These are phyloP conservation scores for Therioaphis trifolii DNA, from an alignment of 2,888 invertebrate species.

Conservation along the genomic window DNA sequence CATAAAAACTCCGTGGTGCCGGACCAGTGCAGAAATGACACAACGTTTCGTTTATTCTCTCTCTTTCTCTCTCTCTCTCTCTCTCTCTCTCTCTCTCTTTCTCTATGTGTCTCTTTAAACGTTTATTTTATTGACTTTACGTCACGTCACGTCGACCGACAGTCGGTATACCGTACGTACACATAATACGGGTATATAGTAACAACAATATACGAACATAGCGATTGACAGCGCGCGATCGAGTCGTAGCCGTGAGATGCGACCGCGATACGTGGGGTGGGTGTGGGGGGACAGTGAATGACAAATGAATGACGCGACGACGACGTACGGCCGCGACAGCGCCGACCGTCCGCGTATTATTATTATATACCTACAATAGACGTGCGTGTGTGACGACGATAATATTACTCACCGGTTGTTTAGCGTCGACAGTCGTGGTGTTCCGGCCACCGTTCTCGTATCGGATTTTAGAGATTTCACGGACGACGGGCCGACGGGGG, in stretches of 20 bases:
- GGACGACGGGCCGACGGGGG: no score
- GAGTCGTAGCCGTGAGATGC: background rate
- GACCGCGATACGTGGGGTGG: background rate
- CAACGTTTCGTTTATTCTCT: background rate
- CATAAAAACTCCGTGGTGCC: no score
- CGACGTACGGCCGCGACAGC: background rate
- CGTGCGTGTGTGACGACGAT: background rate
- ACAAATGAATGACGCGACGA: slow-evolving; percentile 39
- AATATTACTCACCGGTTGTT: no score
- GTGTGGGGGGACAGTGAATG: slow-evolving; percentile 13
- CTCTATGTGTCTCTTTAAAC: background rate
- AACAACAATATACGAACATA: no score
- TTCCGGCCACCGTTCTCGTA: no score
- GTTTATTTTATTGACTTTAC: background rate
- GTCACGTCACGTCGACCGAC: slow-evolving; percentile 2
- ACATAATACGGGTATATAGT: background rate
- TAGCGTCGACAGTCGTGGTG: no score
- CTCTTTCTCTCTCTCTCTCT: background rate
- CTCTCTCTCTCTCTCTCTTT: background rate
- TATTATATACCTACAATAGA: background rate
- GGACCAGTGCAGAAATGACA: no score
- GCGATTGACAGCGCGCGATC: slow-evolving; percentile 18
- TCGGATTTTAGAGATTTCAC: no score
- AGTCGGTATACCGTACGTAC: background rate
- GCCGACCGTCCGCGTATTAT: background rate